These are phyloP conservation scores for Cantharis nigra DNA, from an alignment of 2,888 invertebrate species.

Conservation along the genomic window DNA sequence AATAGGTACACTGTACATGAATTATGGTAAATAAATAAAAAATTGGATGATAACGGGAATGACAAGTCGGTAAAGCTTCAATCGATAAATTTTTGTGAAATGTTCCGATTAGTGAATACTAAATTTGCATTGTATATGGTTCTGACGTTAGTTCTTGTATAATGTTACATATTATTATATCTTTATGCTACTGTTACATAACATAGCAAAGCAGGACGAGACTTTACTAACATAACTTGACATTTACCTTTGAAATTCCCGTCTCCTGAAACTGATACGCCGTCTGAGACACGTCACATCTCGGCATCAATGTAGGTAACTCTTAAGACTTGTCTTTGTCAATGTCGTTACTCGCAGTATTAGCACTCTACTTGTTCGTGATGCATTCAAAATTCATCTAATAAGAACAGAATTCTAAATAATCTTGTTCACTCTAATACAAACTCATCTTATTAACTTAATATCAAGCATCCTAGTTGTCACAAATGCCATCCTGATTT, in stretches of 20 bases:
- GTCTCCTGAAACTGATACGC: constrained; percentile 40
- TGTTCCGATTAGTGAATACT: not conserved
- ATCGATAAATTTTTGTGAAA: not conserved
- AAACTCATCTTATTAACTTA: not conserved
- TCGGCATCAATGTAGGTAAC: constrained; percentile 37
- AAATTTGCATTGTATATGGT: not conserved
- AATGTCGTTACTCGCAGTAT: constrained; percentile 36
- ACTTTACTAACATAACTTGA: constrained; percentile 49
- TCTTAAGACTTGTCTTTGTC: constrained; percentile 37
- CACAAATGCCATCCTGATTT: not conserved
- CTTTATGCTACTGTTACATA: constrained; percentile 39
- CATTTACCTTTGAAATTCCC: constrained; percentile 49
- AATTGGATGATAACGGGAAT: not conserved
- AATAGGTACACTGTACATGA: not conserved
- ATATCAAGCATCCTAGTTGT: not conserved
- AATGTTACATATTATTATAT: constrained; percentile 23
- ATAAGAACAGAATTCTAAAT: constrained; percentile 16
- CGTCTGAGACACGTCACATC: constrained; percentile 40
- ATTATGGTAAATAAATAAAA: not conserved
- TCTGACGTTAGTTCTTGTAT: constrained; percentile 10
- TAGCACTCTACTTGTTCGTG: constrained; percentile 29
- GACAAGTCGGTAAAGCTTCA: not conserved
- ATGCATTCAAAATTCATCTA: constrained; percentile 26
- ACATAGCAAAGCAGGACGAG: constrained; percentile 36
- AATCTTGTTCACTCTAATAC: not conserved